Evolutionary conservation across 1,140 invertebrate species (phyloP).

Genomic region (Drosophila ogumai): DNA sequence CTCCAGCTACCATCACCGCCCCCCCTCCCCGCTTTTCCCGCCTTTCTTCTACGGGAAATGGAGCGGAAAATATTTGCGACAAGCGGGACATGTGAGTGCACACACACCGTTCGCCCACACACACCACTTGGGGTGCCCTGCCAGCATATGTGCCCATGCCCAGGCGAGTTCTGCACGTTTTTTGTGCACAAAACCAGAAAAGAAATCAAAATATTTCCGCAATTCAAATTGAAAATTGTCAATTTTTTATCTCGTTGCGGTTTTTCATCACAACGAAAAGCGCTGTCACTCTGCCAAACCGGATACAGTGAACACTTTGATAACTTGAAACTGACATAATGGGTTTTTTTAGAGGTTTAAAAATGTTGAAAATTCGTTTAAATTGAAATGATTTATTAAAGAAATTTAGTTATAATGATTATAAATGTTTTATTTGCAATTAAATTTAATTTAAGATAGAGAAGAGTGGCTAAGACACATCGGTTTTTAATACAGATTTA

Average conservation of each 20-base stretch:
- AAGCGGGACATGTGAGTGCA: conserved; percentile 51
- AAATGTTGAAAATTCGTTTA: background rate
- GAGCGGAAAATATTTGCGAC: conserved; percentile 77
- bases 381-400: background rate
- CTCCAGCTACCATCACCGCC: background rate
- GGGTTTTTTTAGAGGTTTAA: background rate
- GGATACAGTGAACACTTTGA: conserved; percentile 9
- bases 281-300: conserved; percentile 21
- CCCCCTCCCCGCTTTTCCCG: background rate
- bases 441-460: background rate
- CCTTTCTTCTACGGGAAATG: conserved; percentile 63
- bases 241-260: conserved; percentile 63
- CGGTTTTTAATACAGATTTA: no score
- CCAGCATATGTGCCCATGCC: conserved; percentile 30
- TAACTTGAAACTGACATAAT: conserved; percentile 4
- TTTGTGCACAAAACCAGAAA: conserved; percentile 50
- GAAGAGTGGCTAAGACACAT: background rate
- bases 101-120: background rate
- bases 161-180: conserved; percentile 14
- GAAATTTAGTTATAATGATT: no score
- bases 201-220: conserved; percentile 82
- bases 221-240: conserved; percentile 81
- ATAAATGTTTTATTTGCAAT: background rate
- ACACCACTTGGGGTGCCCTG: background rate
- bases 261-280: conserved; percentile 36